phyloP scores from a whole-genome alignment of 2,113 vertebrate species.

The Odocoileus virginianus region DNA sequence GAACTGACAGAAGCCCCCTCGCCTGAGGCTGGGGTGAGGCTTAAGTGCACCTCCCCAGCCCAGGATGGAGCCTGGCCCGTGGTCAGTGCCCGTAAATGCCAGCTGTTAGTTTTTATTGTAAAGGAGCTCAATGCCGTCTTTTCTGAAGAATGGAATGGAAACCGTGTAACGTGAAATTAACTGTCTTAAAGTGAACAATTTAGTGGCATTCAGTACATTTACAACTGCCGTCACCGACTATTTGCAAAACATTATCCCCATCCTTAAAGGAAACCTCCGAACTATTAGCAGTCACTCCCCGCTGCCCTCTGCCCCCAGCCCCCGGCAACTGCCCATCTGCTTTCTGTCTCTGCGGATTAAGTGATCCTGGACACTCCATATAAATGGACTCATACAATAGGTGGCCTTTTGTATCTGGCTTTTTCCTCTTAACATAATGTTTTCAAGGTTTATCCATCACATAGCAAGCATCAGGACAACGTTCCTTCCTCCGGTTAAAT shows the following conservation, averaged over 20 bases:
- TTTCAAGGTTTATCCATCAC: neutral
- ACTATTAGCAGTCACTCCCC: fast-evolving
- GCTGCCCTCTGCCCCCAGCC: neutral
- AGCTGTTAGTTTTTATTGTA: neutral
- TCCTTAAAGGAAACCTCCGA: neutral
- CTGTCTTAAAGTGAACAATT: neutral
- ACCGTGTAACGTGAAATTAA: neutral
- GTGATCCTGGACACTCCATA: neutral
- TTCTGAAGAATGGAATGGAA: neutral
- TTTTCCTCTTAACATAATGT: neutral
- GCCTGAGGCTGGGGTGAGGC: neutral
- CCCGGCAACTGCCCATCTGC: neutral
- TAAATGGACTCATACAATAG: neutral
- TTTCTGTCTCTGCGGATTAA: neutral
- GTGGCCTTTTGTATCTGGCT: neutral
- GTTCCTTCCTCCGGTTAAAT: neutral
- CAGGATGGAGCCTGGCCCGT: fast-evolving
- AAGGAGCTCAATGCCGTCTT: neutral
- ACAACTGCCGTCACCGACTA: fast-evolving
- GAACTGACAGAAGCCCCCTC: too few species aligned
- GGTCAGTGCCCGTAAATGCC: neutral
- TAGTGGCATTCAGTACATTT: neutral
- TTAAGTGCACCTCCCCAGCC: too few species aligned
- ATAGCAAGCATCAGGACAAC: neutral
- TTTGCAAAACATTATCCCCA: neutral